A percentile compares a stretch with the other conserved stretches of the same genome.
phyloP scores from a whole-genome alignment of 2,797 vertebrate species.

The Halcyon badia region DNA sequence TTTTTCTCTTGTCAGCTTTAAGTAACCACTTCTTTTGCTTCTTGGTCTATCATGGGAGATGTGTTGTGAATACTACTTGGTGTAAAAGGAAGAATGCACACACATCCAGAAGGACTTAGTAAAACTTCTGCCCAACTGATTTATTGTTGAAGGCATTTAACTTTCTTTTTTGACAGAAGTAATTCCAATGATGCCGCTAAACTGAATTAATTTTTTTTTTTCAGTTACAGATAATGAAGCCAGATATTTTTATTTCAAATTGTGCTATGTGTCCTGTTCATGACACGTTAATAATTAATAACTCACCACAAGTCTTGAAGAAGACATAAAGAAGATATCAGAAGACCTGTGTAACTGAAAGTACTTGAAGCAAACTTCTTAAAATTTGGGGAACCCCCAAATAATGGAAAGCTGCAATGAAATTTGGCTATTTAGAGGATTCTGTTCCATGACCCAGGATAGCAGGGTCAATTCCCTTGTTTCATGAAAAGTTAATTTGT shows the following conservation, averaged over 20 bases:
- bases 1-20: background rate
- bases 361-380: background rate
- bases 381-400: background rate
- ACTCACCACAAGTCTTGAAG: background rate
- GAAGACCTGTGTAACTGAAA: background rate
- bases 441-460: background rate
- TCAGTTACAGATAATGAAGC: background rate
- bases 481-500: conserved; percentile 16
- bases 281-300: background rate
- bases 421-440: background rate
- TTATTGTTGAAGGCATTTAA: background rate
- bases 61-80: background rate
- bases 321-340: background rate
- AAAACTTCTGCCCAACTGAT: background rate
- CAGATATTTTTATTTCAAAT: background rate
- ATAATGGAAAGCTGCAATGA: background rate
- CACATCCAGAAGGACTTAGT: background rate
- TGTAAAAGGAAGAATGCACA: background rate
- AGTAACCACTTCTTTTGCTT: background rate
- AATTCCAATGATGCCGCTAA: background rate
- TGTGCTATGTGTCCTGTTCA: background rate
- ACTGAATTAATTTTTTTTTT: background rate
- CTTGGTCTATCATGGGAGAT: background rate
- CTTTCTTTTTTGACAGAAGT: background rate
- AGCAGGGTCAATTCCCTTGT: background rate